Percentiles rank a stretch among this genome's conserved stretches.
phyloP scores from a whole-genome alignment of 2,888 invertebrate species.

The Mimumesa dahlbomi region DNA sequence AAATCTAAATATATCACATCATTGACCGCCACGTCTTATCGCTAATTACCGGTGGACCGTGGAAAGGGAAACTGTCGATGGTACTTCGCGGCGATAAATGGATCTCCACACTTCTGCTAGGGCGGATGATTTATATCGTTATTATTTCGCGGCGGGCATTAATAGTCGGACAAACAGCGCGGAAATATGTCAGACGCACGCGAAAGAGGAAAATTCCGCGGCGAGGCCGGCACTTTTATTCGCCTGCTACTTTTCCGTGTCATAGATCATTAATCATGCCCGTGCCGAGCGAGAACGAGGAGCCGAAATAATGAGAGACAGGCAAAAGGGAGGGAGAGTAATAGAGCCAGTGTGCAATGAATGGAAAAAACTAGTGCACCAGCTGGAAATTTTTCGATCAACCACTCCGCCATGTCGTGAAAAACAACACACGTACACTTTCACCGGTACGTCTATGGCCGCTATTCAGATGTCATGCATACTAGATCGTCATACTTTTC shows the following conservation, averaged over 20 bases:
- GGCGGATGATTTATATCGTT: constrained; percentile 73
- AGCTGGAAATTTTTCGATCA: constrained; percentile 69
- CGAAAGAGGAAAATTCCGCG: constrained; percentile 63
- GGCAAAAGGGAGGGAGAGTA: constrained; percentile 10
- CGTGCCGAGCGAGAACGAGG: constrained; percentile 31
- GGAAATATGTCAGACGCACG: constrained; percentile 76
- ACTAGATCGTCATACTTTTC: constrained; percentile 38
- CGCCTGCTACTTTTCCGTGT: constrained; percentile 58
- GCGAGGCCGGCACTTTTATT: constrained; percentile 55
- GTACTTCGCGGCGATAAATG: constrained; percentile 41
- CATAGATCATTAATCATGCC: constrained; percentile 75
- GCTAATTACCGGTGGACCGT: neutral
- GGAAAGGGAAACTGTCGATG: constrained; percentile 24
- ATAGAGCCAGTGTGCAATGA: constrained; percentile 43
- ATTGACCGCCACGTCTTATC: too few species aligned
- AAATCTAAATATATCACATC: neutral
- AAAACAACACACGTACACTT: constrained; percentile 51
- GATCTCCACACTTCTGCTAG: constrained; percentile 38
- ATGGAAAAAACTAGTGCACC: constrained; percentile 65
- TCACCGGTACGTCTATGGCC: constrained; percentile 57
- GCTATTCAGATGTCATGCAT: constrained; percentile 58
- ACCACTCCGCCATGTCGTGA: constrained; percentile 66
- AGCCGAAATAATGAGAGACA: constrained; percentile 18
- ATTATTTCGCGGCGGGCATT: constrained; percentile 72
- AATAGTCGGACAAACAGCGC: constrained; percentile 75